Conservation (phyloP, 2,797 vertebrate genomes). For the Lagorchestes hirsutus region DNA sequence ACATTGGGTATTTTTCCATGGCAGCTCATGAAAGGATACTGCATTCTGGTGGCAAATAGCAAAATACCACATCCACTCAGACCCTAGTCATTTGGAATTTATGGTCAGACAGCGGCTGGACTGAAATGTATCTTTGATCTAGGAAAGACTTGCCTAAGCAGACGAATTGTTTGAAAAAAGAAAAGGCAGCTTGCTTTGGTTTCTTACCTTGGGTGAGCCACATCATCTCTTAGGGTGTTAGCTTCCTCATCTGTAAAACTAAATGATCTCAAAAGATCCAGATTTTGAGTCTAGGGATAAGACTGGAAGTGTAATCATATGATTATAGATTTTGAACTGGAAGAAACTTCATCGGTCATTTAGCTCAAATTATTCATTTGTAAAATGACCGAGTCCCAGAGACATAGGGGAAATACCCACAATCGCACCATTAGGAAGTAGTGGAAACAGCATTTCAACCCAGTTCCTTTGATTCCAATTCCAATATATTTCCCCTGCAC, state of each 20-base stretch:
- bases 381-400: not conserved
- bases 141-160: not conserved
- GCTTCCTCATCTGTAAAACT: not conserved
- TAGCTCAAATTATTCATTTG: not conserved
- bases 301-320: not conserved
- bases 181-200: not conserved
- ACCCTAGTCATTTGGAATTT: not conserved
- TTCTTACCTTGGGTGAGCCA: not conserved
- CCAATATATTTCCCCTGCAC: not conserved
- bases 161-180: not conserved
- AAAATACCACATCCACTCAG: not conserved
- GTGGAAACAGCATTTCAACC: not conserved
- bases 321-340: not conserved
- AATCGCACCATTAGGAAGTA: not conserved
- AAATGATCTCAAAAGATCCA: not conserved
- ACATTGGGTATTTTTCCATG: not conserved
- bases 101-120: not conserved
- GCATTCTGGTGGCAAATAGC: not conserved
- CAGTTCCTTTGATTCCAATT: not conserved
- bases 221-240: not conserved
- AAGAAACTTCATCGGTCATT: not conserved
- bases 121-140: not conserved
- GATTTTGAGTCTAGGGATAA: not conserved
- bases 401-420: not conserved
- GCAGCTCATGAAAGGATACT: not conserved